Base-by-base conservation (phyloP, 2,888 invertebrate species). In the Thymelicus lineola region DNA sequence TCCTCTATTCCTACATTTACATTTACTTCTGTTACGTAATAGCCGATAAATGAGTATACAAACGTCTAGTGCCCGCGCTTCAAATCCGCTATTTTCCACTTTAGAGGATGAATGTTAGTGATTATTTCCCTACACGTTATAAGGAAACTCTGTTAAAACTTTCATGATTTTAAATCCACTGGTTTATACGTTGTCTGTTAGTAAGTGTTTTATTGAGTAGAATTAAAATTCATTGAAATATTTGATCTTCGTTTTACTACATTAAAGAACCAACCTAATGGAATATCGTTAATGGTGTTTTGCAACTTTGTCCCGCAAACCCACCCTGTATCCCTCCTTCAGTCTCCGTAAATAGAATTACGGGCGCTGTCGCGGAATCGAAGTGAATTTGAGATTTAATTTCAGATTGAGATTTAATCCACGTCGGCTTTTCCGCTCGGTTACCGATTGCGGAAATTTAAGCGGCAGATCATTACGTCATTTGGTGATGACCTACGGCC, bases 371-470 rank as follows among this genome's bases (percentile, higher is more conserved):
- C 10, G 53, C 15, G 12, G 53, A 53, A 53, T 53, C 53, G 53
- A 53, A 53, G 53, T 53, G 53, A 53, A 53, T 53, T 53, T 53
- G 53, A 53, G 53, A 53, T 53, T 53, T 53, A 53, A 53, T 53
- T 53, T 53, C 53, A 53, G 53, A 53, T 53, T 53, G 53, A 53
- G 53, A 53, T 53, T 53, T 53, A 53, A 53, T 53, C 53, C 53
- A 48, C 15, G 14, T 20, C 9, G 53, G 53, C 20, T 53, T 53
- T 53, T 20, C 53, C 53, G 20, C 53, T 53, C 53, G 10, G 53
- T 20, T 53, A 9, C 53, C 53, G 53, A 53, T 53, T 9, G 12
- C 53, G 17, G 53, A 53, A 53, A 53, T 53, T 53, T 53, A 53
- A 53, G 53, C 20, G 12, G 9, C 5, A 20, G 20, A 50, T 50